phyloP scores from a whole-genome alignment of 2,888 invertebrate species.

The Agrochola macilenta region DNA sequence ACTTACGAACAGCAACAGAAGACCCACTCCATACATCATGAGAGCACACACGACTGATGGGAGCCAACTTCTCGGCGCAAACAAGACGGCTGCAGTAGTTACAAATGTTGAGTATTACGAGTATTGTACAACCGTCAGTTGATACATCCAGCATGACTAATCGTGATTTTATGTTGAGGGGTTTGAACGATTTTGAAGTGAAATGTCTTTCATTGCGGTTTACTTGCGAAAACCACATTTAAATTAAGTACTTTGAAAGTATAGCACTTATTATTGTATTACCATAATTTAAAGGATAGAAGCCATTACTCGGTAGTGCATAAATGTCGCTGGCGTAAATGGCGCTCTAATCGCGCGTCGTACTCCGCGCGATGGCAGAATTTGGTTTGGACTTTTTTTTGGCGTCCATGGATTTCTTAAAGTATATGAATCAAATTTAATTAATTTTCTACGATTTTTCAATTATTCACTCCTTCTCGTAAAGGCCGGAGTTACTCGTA shows the following conservation, averaged over 20 bases:
- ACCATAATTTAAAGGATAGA: too few relatives aligned
- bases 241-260: too few relatives aligned
- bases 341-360: not conserved
- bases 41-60: not conserved
- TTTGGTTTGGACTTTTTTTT: too few relatives aligned
- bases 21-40: not conserved
- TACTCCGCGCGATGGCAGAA: too few relatives aligned
- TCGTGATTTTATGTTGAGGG: not conserved
- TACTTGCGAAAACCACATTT: not conserved
- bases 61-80: not conserved
- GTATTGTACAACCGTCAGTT: not conserved
- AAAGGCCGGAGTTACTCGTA: too few relatives aligned
- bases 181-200: not conserved
- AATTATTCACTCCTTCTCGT: too few relatives aligned
- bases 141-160: not conserved
- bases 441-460: too few relatives aligned
- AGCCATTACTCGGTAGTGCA: too few relatives aligned
- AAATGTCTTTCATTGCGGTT: not conserved
- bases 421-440: too few relatives aligned
- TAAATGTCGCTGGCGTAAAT: not conserved
- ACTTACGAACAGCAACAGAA: conserved; percentile 25
- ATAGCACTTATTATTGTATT: too few relatives aligned
- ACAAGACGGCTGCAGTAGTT: not conserved
- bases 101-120: too few relatives aligned
- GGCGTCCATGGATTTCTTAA: too few relatives aligned